Percentiles rank a stretch among this genome's conserved stretches.
Evolutionary conservation across 2,888 invertebrate genomes (phyloP).

Genomic region (Dryomyza anilis): DNA sequence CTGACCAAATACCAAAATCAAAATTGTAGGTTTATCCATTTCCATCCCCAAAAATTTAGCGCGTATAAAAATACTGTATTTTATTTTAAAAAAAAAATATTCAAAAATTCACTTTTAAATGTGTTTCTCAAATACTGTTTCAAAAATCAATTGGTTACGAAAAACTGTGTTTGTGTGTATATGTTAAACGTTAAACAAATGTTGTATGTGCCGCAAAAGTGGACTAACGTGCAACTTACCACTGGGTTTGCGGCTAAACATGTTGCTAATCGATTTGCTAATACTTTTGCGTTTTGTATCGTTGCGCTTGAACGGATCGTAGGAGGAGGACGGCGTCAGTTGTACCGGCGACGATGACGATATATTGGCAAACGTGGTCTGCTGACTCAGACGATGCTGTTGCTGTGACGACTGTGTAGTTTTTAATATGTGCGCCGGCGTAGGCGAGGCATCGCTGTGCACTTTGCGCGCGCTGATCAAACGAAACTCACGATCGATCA

Average conservation of each 20-base stretch:
- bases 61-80: neutral
- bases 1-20: conserved; percentile 22
- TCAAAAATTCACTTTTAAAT: too few species aligned
- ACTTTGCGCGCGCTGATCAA: conserved; percentile 71
- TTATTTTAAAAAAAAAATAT: too few species aligned
- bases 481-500: conserved; percentile 79
- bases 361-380: conserved; percentile 54
- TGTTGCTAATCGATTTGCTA: conserved; percentile 75
- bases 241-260: conserved; percentile 71
- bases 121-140: neutral
- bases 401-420: conserved; percentile 36
- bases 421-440: conserved; percentile 63
- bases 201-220: neutral
- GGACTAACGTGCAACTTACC: conserved; percentile 34
- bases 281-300: conserved; percentile 78
- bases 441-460: conserved; percentile 46
- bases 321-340: conserved; percentile 57
- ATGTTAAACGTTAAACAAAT: conserved; percentile 7
- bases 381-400: conserved; percentile 40
- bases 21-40: conserved; percentile 8
- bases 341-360: conserved; percentile 58
- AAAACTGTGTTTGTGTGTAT: neutral
- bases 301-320: conserved; percentile 67
- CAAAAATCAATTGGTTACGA: too few species aligned
- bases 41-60: conserved; percentile 12